Percentiles rank a stretch among this genome's conserved stretches.
These are phyloP conservation scores for Lepus europaeus DNA, from an alignment of 2,113 vertebrate genomes.

Conservation along the genomic window DNA sequence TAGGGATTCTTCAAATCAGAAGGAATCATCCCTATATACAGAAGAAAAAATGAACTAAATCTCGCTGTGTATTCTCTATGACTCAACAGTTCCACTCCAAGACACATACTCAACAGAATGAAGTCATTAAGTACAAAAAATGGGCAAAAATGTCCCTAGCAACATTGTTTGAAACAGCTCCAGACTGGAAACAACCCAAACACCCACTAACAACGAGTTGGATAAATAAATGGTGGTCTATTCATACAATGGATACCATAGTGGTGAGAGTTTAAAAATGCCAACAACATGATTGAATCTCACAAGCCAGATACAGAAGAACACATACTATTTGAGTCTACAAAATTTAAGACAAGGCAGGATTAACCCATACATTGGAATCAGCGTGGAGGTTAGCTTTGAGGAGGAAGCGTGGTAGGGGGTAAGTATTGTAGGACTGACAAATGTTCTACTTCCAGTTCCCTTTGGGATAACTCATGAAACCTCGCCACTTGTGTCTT, in stretches of 20 bases:
- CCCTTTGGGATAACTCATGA: not conserved
- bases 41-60: not conserved
- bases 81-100: not conserved
- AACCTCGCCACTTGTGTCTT: not conserved
- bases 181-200: not conserved
- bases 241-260: not conserved
- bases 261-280: not conserved
- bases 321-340: fast-evolving
- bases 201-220: not conserved
- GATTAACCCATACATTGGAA: not conserved
- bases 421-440: fast-evolving
- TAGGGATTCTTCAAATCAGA: not conserved
- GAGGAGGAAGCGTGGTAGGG: not conserved
- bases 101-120: not conserved
- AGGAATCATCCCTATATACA: too few relatives aligned
- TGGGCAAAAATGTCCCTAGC: not conserved
- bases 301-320: not conserved
- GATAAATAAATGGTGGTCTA: too few relatives aligned
- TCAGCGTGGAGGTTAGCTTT: not conserved
- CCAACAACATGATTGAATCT: not conserved
- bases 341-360: too few relatives aligned
- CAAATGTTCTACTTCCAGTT: not conserved
- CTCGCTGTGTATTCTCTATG: not conserved
- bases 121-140: not conserved
- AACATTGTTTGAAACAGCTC: not conserved